Conservation (phyloP, 2,797 vertebrate genomes). For the Gambusia yucatana region DNA sequence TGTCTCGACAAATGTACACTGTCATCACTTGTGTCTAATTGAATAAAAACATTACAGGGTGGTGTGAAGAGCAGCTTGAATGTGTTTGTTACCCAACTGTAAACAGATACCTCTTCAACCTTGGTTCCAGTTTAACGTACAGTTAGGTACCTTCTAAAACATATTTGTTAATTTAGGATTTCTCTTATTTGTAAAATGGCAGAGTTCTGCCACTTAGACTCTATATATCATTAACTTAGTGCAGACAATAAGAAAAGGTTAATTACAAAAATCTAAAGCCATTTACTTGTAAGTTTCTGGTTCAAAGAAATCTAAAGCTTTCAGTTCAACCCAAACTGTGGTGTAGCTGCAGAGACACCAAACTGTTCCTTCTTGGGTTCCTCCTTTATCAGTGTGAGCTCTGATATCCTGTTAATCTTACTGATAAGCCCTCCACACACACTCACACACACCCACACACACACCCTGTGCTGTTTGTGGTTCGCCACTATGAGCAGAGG, state of each 20-base stretch:
- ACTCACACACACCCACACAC: not conserved
- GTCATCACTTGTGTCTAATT: constrained; percentile 5
- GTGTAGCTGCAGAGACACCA: constrained; percentile 34
- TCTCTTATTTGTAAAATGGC: not conserved
- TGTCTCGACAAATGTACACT: constrained; percentile 16
- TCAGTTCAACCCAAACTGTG: not conserved
- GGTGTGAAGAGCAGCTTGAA: not conserved
- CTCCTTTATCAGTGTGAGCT: constrained; percentile 3
- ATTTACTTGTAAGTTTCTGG: not conserved
- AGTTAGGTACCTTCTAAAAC: not conserved
- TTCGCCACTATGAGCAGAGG: constrained; percentile 19
- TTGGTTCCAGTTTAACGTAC: not conserved
- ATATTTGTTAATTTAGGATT: not conserved
- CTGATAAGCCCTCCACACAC: constrained; percentile 47
- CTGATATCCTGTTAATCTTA: constrained; percentile 37
- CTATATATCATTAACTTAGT: not conserved
- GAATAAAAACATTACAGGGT: not conserved
- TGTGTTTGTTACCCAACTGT: not conserved
- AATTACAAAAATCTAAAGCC: not conserved
- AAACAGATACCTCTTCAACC: not conserved
- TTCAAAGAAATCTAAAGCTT: not conserved
- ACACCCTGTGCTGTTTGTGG: not conserved
- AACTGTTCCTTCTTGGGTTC: constrained; percentile 21
- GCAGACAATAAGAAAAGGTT: not conserved
- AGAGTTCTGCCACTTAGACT: not conserved